These are phyloP conservation scores for Atractosteus spatula DNA, from an alignment of 2,113 vertebrate genomes.

Conservation along the genomic window DNA sequence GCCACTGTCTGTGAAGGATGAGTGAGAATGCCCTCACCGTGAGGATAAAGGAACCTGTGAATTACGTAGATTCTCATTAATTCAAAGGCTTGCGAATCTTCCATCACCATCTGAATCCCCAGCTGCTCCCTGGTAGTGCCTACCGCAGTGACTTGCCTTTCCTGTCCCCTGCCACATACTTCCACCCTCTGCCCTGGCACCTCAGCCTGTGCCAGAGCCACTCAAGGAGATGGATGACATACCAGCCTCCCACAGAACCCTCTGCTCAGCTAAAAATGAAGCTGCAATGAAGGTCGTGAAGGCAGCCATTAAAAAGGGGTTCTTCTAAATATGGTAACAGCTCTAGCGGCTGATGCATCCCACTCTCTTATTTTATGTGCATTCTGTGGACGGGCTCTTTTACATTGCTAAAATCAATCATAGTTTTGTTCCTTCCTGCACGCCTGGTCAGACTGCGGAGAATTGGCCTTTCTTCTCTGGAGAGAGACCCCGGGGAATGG, in stretches of 20 bases:
- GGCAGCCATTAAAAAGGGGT: slow-evolving; percentile 12
- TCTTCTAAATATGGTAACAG: slow-evolving; percentile 16
- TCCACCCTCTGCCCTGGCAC: slow-evolving; percentile 24
- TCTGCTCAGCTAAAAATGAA: slow-evolving; percentile 47
- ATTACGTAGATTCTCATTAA: too few relatives aligned
- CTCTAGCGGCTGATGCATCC: neutral
- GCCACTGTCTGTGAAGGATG: too few relatives aligned
- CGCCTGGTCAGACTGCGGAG: slow-evolving; percentile 24
- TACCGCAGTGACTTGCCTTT: slow-evolving; percentile 15
- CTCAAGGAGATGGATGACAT: slow-evolving; percentile 54
- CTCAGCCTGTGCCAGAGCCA: slow-evolving; percentile 31
- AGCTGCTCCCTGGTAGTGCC: neutral
- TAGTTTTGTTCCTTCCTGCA: slow-evolving; percentile 17
- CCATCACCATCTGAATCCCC: too few relatives aligned
- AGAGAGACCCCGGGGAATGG: slow-evolving; percentile 32
- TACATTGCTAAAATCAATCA: slow-evolving; percentile 5
- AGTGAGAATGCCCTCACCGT: too few relatives aligned
- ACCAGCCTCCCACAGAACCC: slow-evolving; percentile 47
- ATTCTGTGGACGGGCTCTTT: slow-evolving; percentile 9
- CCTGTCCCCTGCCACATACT: slow-evolving; percentile 33
- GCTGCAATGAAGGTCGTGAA: neutral
- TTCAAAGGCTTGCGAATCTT: too few relatives aligned
- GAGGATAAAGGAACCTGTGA: too few relatives aligned
- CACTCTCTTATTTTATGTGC: neutral
- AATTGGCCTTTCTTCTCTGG: slow-evolving; percentile 49